These are phyloP conservation scores for Neolamprologus variostigma DNA, from an alignment of 2,113 vertebrate genomes.

Conservation along the genomic window DNA sequence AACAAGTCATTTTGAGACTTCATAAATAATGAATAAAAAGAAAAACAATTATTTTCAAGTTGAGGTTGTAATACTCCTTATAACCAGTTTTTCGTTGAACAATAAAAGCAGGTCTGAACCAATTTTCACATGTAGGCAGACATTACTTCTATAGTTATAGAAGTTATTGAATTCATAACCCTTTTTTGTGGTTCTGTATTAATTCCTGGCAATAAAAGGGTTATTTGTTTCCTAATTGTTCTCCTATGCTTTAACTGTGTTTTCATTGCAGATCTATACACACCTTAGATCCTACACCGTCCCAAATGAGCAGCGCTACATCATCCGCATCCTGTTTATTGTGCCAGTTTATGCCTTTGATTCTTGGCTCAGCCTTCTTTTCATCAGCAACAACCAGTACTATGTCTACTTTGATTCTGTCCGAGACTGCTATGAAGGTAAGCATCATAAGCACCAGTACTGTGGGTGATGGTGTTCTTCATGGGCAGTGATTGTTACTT, in stretches of 20 bases:
- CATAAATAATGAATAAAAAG: background rate
- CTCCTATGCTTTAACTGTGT: background rate
- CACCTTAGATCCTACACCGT: slow-evolving; percentile 86
- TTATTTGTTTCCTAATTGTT: background rate
- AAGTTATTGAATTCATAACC: background rate
- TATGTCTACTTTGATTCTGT: slow-evolving; percentile 91
- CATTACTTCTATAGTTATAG: background rate
- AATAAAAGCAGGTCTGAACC: background rate
- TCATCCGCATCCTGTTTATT: slow-evolving; percentile 92
- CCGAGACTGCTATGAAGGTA: slow-evolving; percentile 95
- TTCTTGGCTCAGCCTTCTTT: slow-evolving; percentile 96
- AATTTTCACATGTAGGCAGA: background rate
- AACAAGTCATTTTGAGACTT: background rate
- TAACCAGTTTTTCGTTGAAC: background rate
- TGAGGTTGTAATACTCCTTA: background rate
- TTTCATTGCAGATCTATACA: slow-evolving; percentile 79
- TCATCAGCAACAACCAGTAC: slow-evolving; percentile 87
- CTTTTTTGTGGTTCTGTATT: background rate
- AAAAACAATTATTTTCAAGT: background rate
- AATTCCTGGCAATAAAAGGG: background rate
- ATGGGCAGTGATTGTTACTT: background rate
- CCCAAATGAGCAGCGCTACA: slow-evolving; percentile 91
- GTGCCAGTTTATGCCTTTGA: slow-evolving; percentile 90
- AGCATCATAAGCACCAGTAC: background rate
- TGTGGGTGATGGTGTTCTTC: background rate